These are phyloP conservation scores for Keiferia lycopersicella DNA, from an alignment of 2,888 invertebrate genomes.

Conservation along the genomic window DNA sequence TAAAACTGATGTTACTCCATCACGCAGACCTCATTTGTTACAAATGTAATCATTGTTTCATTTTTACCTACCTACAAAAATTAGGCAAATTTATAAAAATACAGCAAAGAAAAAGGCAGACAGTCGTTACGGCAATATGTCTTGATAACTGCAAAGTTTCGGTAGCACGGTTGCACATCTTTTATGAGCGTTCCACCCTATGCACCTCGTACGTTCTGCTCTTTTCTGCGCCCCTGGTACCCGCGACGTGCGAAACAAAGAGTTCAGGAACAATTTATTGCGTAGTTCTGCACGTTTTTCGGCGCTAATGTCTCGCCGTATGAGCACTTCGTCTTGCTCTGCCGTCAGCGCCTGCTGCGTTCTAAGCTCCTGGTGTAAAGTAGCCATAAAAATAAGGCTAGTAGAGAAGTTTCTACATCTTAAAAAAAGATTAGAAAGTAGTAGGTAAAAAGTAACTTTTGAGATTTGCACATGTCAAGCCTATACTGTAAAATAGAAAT, in stretches of 20 bases:
- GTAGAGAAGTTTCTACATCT: no score
- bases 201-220: slow-evolving; percentile 44
- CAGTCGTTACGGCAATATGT: slow-evolving; percentile 49
- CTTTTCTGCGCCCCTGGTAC: slow-evolving; percentile 45
- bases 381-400: not conserved
- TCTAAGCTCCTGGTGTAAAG: not conserved
- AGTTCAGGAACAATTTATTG: slow-evolving; percentile 25
- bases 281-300: slow-evolving; percentile 25
- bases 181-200: slow-evolving; percentile 44
- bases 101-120: slow-evolving; percentile 30
- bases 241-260: slow-evolving; percentile 23
- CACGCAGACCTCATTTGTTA: not conserved
- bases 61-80: no score
- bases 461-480: no score
- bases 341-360: slow-evolving; percentile 17
- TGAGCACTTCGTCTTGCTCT: slow-evolving; percentile 20
- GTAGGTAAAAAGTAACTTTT: no score
- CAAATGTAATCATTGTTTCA: not conserved
- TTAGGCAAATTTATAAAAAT: not conserved
- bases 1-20: no score
- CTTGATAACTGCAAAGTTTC: slow-evolving; percentile 57
- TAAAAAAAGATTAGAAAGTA: no score
- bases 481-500: no score
- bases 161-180: slow-evolving; percentile 50
- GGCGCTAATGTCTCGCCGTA: slow-evolving; percentile 16